A percentile compares a stretch with the other conserved stretches of the same genome.
phyloP scores from a whole-genome alignment of 1,140 invertebrate genomes.

The Zelostemma sp. region DNA sequence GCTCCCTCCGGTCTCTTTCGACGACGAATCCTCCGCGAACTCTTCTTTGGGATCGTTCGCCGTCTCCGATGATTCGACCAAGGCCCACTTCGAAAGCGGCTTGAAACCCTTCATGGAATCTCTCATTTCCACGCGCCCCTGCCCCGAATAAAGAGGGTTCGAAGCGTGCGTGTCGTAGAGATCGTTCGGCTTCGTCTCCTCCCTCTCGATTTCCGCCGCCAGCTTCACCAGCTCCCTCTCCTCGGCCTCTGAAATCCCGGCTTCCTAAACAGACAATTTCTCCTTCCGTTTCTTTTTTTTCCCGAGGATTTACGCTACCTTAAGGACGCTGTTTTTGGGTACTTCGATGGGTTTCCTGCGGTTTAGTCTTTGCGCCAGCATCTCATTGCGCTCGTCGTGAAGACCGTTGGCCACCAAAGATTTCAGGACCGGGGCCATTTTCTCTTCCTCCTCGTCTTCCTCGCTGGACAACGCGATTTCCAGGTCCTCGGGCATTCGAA shows the following conservation, averaged over 20 bases:
- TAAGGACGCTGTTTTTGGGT: constrained; percentile 43
- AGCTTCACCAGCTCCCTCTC: constrained; percentile 42
- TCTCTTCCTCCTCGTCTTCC: constrained; percentile 28
- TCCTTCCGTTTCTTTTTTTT: no score
- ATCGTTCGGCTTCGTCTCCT: constrained; percentile 49
- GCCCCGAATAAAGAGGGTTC: constrained; percentile 32
- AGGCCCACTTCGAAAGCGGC: constrained; percentile 24
- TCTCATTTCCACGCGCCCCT: constrained; percentile 10
- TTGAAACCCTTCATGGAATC: constrained; percentile 14
- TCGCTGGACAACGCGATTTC: constrained; percentile 33
- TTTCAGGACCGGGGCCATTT: constrained; percentile 33
- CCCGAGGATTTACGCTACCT: constrained; percentile 26
- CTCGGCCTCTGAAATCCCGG: constrained; percentile 41
- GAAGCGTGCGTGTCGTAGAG: constrained; percentile 38
- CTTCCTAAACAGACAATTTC: constrained; percentile 27
- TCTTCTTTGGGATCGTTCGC: constrained; percentile 13
- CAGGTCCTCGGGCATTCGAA: constrained; percentile 20
- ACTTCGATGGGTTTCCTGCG: constrained; percentile 37
- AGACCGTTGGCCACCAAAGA: constrained; percentile 32
- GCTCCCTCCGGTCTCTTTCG: constrained; percentile 9
- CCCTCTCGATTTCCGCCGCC: constrained; percentile 46
- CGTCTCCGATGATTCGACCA: constrained; percentile 14
- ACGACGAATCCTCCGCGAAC: constrained; percentile 13
- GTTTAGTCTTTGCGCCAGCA: constrained; percentile 33
- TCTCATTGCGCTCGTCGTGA: constrained; percentile 30